Evolutionary conservation across 2,113 vertebrate genomes (phyloP).

Genomic region (Pygoscelis antarcticus): DNA sequence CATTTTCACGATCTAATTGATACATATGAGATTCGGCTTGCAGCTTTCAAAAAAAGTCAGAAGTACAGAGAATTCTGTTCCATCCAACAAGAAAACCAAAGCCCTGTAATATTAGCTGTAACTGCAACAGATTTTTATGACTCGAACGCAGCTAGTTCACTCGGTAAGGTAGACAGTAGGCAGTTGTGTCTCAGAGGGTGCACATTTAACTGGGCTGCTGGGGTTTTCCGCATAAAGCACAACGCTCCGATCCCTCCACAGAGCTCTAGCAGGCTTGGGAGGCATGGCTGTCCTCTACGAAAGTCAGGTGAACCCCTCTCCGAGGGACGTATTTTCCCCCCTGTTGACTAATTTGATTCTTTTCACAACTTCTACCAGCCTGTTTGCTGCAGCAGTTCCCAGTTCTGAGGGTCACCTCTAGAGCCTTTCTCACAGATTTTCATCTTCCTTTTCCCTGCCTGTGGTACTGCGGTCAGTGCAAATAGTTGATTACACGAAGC

Average conservation of each 20-base stretch:
- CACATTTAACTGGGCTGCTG: background rate
- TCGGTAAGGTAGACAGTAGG: background rate
- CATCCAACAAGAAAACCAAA: background rate
- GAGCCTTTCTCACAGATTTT: background rate
- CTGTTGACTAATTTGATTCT: background rate
- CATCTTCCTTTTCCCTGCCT: background rate
- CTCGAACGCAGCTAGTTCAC: background rate
- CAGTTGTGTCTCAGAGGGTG: background rate
- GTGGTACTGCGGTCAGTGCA: background rate
- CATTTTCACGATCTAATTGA: constrained; percentile 17
- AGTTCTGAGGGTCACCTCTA: background rate
- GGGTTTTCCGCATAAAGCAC: background rate
- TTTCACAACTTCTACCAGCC: background rate
- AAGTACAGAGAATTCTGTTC: background rate
- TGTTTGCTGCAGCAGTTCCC: background rate
- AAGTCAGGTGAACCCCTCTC: background rate
- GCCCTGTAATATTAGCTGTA: background rate
- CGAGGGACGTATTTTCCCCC: background rate
- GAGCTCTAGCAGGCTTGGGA: background rate
- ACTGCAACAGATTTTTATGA: background rate
- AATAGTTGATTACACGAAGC: background rate
- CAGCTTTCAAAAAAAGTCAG: background rate
- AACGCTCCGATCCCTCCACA: background rate
- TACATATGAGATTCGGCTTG: background rate
- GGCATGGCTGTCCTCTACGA: background rate